These are phyloP conservation scores for Mus pahari DNA, from an alignment of 2,113 vertebrate species.

Conservation along the genomic window DNA sequence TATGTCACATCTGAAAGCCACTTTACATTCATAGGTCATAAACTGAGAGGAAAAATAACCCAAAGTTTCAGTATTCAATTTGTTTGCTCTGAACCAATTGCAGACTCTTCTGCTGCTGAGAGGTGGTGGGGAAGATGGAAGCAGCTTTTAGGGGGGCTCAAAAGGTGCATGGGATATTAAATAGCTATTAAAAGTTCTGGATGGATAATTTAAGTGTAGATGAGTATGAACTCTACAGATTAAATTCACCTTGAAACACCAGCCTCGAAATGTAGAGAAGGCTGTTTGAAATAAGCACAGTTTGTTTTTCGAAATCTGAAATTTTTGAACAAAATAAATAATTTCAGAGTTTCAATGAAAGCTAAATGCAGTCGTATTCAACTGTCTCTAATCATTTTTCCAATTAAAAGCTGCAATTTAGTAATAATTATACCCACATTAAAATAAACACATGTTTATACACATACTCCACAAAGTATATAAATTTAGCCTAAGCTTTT, in stretches of 20 bases:
- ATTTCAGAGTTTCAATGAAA: constrained; percentile 75
- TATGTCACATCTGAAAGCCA: constrained; percentile 79
- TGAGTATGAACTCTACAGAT: constrained; percentile 74
- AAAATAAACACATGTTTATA: constrained; percentile 75
- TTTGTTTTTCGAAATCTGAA: constrained; percentile 70
- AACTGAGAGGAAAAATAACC: constrained; percentile 74
- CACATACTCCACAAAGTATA: constrained; percentile 26
- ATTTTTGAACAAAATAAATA: constrained; percentile 67
- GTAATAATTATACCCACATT: constrained; percentile 74
- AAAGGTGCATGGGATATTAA: constrained; percentile 79
- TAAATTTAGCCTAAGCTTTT: constrained; percentile 63
- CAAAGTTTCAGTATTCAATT: constrained; percentile 80
- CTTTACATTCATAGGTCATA: constrained; percentile 82
- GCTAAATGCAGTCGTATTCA: constrained; percentile 75
- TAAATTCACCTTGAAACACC: constrained; percentile 80
- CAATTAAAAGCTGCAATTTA: constrained; percentile 76
- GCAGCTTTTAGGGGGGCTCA: constrained; percentile 73
- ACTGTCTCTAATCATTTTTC: constrained; percentile 73
- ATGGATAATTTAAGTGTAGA: constrained; percentile 82
- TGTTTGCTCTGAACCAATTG: constrained; percentile 79
- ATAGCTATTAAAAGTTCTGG: constrained; percentile 79
- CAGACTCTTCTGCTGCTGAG: constrained; percentile 74
- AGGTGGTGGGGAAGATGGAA: constrained; percentile 49
- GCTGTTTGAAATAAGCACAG: constrained; percentile 72
- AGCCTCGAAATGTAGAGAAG: constrained; percentile 69